A percentile compares a stretch with the other conserved stretches of the same genome.
phyloP scores from a whole-genome alignment of 2,888 invertebrate species.

The Seira sanloemensis region DNA sequence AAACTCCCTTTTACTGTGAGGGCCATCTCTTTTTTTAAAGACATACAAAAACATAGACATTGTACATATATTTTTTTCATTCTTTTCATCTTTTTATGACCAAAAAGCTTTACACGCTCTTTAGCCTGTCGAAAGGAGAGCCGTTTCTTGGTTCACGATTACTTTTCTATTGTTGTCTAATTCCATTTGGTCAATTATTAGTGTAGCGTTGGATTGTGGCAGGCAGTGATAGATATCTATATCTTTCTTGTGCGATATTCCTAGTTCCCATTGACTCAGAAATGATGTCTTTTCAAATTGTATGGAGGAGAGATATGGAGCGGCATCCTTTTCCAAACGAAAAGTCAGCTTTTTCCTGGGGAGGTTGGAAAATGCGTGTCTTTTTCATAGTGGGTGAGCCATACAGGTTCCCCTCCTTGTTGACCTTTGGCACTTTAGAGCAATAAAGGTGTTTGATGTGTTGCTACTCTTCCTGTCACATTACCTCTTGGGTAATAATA shows the following conservation, averaged over 20 bases:
- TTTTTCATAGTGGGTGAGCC: slow-evolving; percentile 48
- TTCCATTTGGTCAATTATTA: slow-evolving; percentile 8
- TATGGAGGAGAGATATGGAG: no score
- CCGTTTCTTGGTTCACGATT: not conserved
- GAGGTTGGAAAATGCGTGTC: not conserved
- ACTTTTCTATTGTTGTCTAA: slow-evolving; percentile 8
- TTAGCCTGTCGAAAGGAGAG: no score
- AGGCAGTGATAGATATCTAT: not conserved
- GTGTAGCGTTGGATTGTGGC: not conserved
- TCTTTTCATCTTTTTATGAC: slow-evolving; percentile 1
- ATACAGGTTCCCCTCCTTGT: slow-evolving; percentile 20
- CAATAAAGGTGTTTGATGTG: slow-evolving; percentile 54
- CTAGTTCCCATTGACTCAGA: no score
- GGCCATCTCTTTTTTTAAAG: not conserved
- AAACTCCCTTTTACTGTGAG: not conserved
- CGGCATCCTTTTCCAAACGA: not conserved
- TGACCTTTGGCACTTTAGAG: slow-evolving; percentile 48
- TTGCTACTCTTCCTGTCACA: slow-evolving; percentile 23
- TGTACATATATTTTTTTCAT: no score
- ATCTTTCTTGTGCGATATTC: not conserved
- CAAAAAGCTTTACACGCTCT: not conserved
- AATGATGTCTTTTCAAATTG: no score
- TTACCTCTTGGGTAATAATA: no score
- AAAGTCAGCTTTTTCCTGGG: not conserved
- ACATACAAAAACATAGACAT: not conserved